These are phyloP conservation scores for Diarsia rubi DNA, from an alignment of 2,888 invertebrate species.

Conservation along the genomic window DNA sequence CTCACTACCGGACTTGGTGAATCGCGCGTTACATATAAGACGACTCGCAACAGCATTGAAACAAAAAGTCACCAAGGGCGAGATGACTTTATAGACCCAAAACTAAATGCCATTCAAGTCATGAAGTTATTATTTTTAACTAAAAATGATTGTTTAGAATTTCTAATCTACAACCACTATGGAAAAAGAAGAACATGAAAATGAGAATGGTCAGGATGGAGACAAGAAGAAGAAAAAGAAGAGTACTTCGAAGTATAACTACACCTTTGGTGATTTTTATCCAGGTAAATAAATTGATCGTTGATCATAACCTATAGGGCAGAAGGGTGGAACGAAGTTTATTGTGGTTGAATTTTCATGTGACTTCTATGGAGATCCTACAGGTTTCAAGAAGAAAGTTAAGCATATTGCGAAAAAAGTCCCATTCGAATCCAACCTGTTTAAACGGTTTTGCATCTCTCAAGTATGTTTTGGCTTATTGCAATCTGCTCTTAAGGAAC, in stretches of 20 bases:
- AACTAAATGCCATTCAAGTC: not conserved
- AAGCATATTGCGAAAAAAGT: too few relatives aligned
- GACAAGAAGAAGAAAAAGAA: constrained; percentile 85
- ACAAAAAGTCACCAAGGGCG: too few relatives aligned
- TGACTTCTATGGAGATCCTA: too few relatives aligned
- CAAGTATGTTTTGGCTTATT: too few relatives aligned
- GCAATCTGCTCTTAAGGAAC: too few relatives aligned
- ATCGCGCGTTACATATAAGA: not conserved
- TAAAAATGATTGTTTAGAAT: constrained; percentile 45
- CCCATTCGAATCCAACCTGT: too few relatives aligned
- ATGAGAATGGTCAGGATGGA: constrained; percentile 77
- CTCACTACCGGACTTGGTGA: not conserved
- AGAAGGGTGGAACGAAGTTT: too few relatives aligned
- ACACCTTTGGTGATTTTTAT: constrained; percentile 88
- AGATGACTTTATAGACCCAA: not conserved
- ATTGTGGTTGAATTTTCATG: too few relatives aligned
- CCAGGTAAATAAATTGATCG: constrained; percentile 79
- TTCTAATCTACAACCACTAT: constrained; percentile 65
- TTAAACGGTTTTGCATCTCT: too few relatives aligned
- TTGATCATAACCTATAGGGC: not conserved
- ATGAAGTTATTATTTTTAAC: not conserved
- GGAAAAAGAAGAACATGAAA: constrained; percentile 82
- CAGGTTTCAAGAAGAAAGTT: too few relatives aligned
- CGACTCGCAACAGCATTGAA: not conserved
- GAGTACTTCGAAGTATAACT: constrained; percentile 86